Evolutionary conservation across 2,113 vertebrate genomes (phyloP).

Genomic region (Pleuronectes platessa): DNA sequence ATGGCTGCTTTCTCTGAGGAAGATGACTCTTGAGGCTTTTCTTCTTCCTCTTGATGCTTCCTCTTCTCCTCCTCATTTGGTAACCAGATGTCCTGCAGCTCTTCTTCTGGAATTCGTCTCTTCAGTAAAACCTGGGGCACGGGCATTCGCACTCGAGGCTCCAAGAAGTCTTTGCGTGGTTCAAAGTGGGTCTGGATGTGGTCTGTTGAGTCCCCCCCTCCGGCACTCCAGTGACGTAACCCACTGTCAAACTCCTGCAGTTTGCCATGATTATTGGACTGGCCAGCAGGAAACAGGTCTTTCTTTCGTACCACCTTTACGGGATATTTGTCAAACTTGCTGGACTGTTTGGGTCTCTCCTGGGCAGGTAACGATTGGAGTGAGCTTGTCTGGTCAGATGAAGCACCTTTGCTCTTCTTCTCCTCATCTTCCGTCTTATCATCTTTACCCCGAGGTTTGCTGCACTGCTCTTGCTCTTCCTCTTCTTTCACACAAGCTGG

Average conservation of each 20-base stretch:
- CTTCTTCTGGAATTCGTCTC: conserved; percentile 78
- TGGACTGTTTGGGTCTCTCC: conserved; percentile 88
- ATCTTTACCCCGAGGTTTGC: conserved; percentile 42
- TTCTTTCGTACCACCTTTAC: conserved; percentile 93
- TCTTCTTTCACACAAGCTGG: conserved; percentile 75
- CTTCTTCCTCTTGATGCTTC: conserved; percentile 76
- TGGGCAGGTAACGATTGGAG: conserved; percentile 60
- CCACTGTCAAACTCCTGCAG: conserved; percentile 97
- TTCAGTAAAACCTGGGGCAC: conserved; percentile 76
- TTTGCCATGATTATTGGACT: conserved; percentile 88
- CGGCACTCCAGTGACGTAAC: conserved; percentile 95
- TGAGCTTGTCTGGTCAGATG: conserved; percentile 52
- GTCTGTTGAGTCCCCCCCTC: conserved; percentile 96
- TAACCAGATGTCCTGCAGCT: conserved; percentile 72
- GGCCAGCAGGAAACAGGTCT: conserved; percentile 91
- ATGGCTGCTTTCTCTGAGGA: conserved; percentile 51
- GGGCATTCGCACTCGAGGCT: conserved; percentile 80
- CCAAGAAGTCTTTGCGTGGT: conserved; percentile 86
- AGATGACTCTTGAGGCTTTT: conserved; percentile 50
- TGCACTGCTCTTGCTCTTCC: conserved; percentile 58
- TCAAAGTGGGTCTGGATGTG: conserved; percentile 99
- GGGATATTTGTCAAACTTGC: conserved; percentile 98
- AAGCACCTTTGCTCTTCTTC: conserved; percentile 60
- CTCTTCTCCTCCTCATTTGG: conserved; percentile 74
- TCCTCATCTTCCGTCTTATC: conserved; percentile 68